Evolutionary conservation across 2,888 invertebrate species (phyloP), one percentile per base, ranked within the genome.

Genomic region (Lepetodrilus schrolli): DNA sequence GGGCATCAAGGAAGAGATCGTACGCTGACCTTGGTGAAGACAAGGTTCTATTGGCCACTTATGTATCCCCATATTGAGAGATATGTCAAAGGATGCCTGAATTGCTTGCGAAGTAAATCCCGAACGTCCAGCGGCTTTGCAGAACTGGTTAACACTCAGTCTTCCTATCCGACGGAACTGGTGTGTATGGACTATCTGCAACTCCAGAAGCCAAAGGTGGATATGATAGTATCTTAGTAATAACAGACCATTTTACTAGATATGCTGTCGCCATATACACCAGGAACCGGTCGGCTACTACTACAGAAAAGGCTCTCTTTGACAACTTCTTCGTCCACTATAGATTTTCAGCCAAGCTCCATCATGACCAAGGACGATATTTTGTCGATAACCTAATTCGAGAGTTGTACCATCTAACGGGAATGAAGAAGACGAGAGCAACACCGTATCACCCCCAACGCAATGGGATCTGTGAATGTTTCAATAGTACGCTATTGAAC

Each of bases 271-370:
- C 38, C 7, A 10, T 10, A 10, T 7, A 10, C 13, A 37, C 38
- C 38, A 37, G 13, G 8, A 37, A 37, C 38, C 7, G 7, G 38
- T 10, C 38, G 13, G 38, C 38, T n/a, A n/a, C n/a, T n/a, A 36
- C 13, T 47, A 71, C 71, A 47, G 17, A 21, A 17, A 73, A 76
- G 5, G 72, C 73, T 37, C 74, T 71, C 2, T 49, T 66, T 36
- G 74, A 77, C 36, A 75, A 73, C 26, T 43, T 75, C n/a, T 30
- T 66, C 0, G 66, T 66, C 13, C 34, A 66, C 30, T 66, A 66
- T 17, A 13, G 30, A n/a, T 26, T 66, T 30, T 34, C 66, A 10
- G 34, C 23, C 13, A 23, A 23, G 2, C 66, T 66, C 8, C 66
- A 66, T 66, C 23, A 4, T 13, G 38, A 37, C 20, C 50, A 50